Evolutionary conservation across 2,113 vertebrate genomes (phyloP).

Genomic region (Urocynchramus pylzowi): DNA sequence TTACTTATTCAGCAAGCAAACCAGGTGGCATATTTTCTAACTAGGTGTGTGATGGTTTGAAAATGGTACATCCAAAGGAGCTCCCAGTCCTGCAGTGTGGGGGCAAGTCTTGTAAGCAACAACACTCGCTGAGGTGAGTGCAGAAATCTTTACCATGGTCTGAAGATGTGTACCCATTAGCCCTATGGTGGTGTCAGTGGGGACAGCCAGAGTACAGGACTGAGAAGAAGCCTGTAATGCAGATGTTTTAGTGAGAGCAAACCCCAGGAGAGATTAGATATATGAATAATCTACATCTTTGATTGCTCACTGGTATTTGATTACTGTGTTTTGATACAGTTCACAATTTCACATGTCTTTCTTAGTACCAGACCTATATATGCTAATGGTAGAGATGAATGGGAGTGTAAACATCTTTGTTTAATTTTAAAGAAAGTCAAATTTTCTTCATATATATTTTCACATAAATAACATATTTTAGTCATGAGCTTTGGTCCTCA

Average conservation of each 20-base stretch:
- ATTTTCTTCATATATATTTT: background rate
- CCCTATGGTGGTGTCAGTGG: background rate
- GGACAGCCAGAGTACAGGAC: background rate
- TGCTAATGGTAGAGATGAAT: background rate
- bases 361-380: background rate
- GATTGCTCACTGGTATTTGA: background rate
- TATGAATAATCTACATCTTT: background rate
- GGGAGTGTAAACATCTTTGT: background rate
- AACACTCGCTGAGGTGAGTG: rapidly evolving
- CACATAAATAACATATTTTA: background rate
- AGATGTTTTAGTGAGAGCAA: background rate
- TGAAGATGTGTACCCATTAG: background rate
- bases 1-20: background rate
- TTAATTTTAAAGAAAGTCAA: background rate
- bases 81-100: background rate
- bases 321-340: background rate
- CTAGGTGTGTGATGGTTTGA: background rate
- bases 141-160: background rate
- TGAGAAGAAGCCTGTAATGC: background rate
- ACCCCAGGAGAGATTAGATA: background rate
- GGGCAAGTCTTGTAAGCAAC: background rate
- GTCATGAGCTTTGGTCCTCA: background rate
- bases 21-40: background rate
- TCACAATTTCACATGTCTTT: background rate
- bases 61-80: background rate